phyloP scores from a whole-genome alignment of 2,888 invertebrate genomes.

The Pachycephus smyrnensis region DNA sequence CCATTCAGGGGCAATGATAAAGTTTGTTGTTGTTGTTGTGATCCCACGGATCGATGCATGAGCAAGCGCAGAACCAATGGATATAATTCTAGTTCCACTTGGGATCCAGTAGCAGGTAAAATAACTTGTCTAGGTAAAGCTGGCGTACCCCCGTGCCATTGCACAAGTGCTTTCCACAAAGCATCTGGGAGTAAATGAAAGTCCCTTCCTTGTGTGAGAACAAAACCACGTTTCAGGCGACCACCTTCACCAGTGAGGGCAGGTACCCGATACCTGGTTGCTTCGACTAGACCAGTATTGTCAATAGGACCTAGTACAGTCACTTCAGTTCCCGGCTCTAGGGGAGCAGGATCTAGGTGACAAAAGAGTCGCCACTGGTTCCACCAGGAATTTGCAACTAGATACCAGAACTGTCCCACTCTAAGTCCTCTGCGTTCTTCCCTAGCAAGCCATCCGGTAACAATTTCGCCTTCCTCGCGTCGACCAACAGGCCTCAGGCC shows the following conservation, averaged over 20 bases:
- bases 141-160: slow-evolving; percentile 72
- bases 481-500: slow-evolving; percentile 84
- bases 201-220: slow-evolving; percentile 83
- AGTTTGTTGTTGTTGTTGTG: slow-evolving; percentile 56
- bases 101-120: slow-evolving; percentile 44
- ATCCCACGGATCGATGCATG: slow-evolving; percentile 73
- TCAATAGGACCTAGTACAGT: slow-evolving; percentile 79
- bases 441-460: slow-evolving; percentile 84
- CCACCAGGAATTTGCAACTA: slow-evolving; percentile 91
- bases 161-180: slow-evolving; percentile 86
- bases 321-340: slow-evolving; percentile 12
- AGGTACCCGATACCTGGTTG: slow-evolving; percentile 74
- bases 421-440: slow-evolving; percentile 81
- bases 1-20: slow-evolving; percentile 24
- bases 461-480: slow-evolving; percentile 86
- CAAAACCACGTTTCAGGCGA: slow-evolving; percentile 78
- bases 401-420: slow-evolving; percentile 91
- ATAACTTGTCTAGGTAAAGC: slow-evolving; percentile 44
- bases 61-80: slow-evolving; percentile 82
- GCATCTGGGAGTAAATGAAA: slow-evolving; percentile 89
- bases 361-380: slow-evolving; percentile 73
- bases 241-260: slow-evolving; percentile 92
- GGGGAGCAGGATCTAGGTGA: slow-evolving; percentile 8
- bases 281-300: slow-evolving; percentile 78
- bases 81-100: slow-evolving; percentile 86